phyloP scores from a whole-genome alignment of 2,888 invertebrate species.

The Arrhopalites spinosus region DNA sequence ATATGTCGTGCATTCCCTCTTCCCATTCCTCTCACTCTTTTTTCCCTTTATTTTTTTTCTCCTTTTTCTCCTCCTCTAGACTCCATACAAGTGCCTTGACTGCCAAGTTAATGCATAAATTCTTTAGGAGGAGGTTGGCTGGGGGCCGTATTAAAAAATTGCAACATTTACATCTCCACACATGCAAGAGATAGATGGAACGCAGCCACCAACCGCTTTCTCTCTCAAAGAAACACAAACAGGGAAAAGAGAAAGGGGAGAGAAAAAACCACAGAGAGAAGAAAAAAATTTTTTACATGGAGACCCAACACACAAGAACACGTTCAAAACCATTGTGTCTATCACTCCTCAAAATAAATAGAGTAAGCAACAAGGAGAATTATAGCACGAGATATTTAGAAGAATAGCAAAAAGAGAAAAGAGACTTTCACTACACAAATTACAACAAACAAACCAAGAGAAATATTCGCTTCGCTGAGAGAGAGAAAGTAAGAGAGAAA shows the following conservation, averaged over 20 bases:
- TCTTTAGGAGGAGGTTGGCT: constrained; percentile 26
- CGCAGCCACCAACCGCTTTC: neutral
- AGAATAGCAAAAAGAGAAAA: neutral
- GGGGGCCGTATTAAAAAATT: constrained; percentile 25
- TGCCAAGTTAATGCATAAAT: constrained; percentile 17
- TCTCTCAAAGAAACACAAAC: too few relatives aligned
- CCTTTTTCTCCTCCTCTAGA: neutral
- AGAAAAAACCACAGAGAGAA: neutral
- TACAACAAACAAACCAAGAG: neutral
- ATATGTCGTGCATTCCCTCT: too few relatives aligned
- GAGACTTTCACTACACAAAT: too few relatives aligned
- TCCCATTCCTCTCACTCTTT: neutral
- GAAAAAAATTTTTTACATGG: neutral
- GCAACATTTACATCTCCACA: constrained; percentile 2
- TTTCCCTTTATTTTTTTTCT: neutral
- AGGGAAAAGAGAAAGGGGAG: neutral
- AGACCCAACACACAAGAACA: neutral
- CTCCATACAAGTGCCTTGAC: neutral
- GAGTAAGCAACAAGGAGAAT: too few relatives aligned
- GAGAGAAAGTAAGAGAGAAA: neutral
- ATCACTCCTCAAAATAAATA: neutral
- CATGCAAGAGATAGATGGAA: neutral
- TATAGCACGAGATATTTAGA: neutral
- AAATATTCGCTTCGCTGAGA: neutral
- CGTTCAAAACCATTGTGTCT: neutral